Evolutionary conservation across 2,888 invertebrate species (phyloP), one percentile per base, ranked within the genome.

Genomic region (Erebia aethiops): DNA sequence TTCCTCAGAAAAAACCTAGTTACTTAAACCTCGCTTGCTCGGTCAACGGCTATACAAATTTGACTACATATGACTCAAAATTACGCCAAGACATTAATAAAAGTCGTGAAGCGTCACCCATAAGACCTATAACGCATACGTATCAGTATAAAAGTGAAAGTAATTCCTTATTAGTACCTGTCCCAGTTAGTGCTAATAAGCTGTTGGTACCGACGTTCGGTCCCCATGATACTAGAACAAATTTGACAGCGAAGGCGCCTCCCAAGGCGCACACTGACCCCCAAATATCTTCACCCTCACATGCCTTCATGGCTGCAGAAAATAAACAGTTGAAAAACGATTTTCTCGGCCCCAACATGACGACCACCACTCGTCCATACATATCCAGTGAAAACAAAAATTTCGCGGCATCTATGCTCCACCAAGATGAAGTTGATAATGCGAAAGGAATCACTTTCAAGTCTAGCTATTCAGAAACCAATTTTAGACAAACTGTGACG

Each of bases 21-120:
- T 98, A 98, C 86, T 91, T 98, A 70, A 97, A 97, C 81, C 91
- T 98, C 74, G 98, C 98, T 66, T 97, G 98, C 85, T 97, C 98
- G 21, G 97, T 98, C 67, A 98, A 97, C 90, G 98, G 98, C 4
- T 98, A 98, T 85, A 97, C 97, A 7, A 97, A 97, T 79, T 94
- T 97, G 70, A 97, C 97, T 8, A 97, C 97, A 71, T 98, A 98
- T 94, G 97, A 97, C 87, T 97, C 97, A 0, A 96, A 96, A 83
- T 90, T 96, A 52, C 93, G 97, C 14, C 96, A 96, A 82, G 96
- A 96, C 64, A 95, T 96, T 69, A 95, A 95, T 77, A 96, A 95
- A 79, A 96, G 96, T 54, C 89, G 96, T 62, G 96, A 96, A 84
- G 95, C 95, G 0, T 96, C 96, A 0, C 96, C 96, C 0, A 96